Evolutionary conservation across 2,888 invertebrate species (phyloP).

Genomic region (Deilephila porcellus): DNA sequence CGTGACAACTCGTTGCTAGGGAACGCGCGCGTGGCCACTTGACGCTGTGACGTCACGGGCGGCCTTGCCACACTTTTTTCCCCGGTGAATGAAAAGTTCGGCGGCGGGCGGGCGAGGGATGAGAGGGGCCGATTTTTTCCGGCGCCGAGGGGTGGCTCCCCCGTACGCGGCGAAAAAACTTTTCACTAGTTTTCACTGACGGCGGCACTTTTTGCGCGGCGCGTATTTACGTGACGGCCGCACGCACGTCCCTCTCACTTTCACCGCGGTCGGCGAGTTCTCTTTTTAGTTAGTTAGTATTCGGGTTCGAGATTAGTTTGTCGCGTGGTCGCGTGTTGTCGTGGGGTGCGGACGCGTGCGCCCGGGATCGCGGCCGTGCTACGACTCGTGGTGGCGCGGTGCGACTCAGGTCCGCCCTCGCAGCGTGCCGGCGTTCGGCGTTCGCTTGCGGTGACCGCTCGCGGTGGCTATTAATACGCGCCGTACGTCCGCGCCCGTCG

Average conservation of each 20-base stretch:
- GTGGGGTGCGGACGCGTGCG: slow-evolving; percentile 69
- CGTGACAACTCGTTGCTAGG: slow-evolving; percentile 78
- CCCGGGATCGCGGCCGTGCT: slow-evolving; percentile 58
- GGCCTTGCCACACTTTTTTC: slow-evolving; percentile 86
- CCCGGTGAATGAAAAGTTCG: slow-evolving; percentile 87
- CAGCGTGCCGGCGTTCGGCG: slow-evolving; percentile 38
- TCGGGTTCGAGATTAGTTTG: slow-evolving; percentile 50
- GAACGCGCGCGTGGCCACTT: slow-evolving; percentile 80
- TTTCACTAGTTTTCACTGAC: slow-evolving; percentile 84
- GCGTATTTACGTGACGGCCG: slow-evolving; percentile 76
- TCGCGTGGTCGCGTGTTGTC: slow-evolving; percentile 37
- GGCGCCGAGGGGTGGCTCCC: slow-evolving; percentile 77
- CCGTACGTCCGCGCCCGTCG: slow-evolving; percentile 82
- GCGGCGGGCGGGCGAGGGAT: slow-evolving; percentile 81
- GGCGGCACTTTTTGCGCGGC: slow-evolving; percentile 81
- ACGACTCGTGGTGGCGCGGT: slow-evolving; percentile 52
- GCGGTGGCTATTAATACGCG: slow-evolving; percentile 82
- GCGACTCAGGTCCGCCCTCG: slow-evolving; percentile 54
- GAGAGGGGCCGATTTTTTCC: slow-evolving; percentile 82
- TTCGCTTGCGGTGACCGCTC: slow-evolving; percentile 75
- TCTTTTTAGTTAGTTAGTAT: slow-evolving; percentile 55
- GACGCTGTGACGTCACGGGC: slow-evolving; percentile 82
- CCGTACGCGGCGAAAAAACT: slow-evolving; percentile 80
- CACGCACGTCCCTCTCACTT: slow-evolving; percentile 75
- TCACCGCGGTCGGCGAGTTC: slow-evolving; percentile 48